Percentiles rank a stretch among this genome's conserved stretches.
Evolutionary conservation across 2,888 invertebrate genomes (phyloP).

Genomic region (Apodemia zela): DNA sequence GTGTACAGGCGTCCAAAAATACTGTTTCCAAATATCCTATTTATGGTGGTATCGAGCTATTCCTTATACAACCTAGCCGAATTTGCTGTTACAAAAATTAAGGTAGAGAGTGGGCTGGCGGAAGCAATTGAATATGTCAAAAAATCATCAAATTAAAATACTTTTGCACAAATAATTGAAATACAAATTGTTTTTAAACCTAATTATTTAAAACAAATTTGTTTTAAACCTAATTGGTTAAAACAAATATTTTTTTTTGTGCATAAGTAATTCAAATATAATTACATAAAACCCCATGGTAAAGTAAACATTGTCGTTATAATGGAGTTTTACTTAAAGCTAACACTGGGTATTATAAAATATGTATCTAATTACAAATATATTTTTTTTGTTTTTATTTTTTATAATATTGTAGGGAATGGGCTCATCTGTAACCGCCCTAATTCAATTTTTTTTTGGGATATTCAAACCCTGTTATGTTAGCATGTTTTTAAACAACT

Average conservation of each 20-base stretch:
- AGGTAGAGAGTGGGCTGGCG: too few species aligned
- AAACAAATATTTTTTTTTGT: not conserved
- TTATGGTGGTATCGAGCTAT: not conserved
- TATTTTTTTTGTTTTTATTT: not conserved
- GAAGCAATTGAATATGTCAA: not conserved
- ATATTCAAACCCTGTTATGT: not conserved
- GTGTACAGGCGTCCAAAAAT: not conserved
- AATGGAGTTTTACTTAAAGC: not conserved
- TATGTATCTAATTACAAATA: not conserved
- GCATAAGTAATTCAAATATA: not conserved
- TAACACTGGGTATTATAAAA: not conserved
- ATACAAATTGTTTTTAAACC: not conserved
- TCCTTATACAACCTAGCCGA: too few species aligned
- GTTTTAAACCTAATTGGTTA: too few species aligned
- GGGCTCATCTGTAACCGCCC: not conserved
- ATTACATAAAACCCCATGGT: not conserved
- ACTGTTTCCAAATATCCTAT: not conserved
- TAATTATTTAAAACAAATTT: not conserved
- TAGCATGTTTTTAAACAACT: not conserved
- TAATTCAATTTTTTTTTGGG: not conserved
- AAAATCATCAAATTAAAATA: too few species aligned
- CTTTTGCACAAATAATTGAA: not conserved
- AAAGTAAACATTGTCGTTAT: not conserved
- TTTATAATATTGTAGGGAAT: not conserved
- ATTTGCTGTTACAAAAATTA: too few species aligned